These are phyloP conservation scores for Danio aesculapii DNA, from an alignment of 2,797 vertebrate species.

Conservation along the genomic window DNA sequence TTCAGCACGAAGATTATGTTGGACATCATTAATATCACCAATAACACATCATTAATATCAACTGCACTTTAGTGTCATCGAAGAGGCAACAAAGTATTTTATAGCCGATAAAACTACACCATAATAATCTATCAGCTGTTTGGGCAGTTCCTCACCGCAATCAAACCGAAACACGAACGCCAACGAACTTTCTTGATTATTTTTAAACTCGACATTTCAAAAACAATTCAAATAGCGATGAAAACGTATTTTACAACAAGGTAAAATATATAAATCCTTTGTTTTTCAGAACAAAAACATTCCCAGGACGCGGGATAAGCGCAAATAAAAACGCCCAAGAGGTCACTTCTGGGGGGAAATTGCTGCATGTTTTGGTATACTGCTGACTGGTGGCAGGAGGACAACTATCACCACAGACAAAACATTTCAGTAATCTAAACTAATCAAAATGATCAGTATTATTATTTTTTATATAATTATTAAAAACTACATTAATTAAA, in stretches of 20 bases:
- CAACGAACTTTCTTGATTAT: background rate
- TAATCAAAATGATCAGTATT: no score
- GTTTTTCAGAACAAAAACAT: constrained; percentile 3
- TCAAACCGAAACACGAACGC: background rate
- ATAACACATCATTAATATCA: background rate
- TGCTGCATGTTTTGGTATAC: background rate
- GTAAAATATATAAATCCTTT: background rate
- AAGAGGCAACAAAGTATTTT: background rate
- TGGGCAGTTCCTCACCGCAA: background rate
- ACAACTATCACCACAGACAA: no score
- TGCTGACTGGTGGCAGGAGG: constrained; percentile 37
- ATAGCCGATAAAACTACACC: background rate
- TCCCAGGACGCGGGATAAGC: constrained; percentile 14
- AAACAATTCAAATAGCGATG: background rate
- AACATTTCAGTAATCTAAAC: background rate
- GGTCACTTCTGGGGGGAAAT: background rate
- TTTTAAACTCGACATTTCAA: background rate
- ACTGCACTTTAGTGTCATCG: background rate
- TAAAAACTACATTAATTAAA: no score
- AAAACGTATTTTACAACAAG: background rate
- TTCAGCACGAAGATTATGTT: background rate
- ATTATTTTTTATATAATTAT: no score
- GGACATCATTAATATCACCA: background rate
- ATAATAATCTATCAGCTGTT: constrained; percentile 2
- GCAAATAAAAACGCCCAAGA: constrained; percentile 4